Evolutionary conservation across 2,113 vertebrate genomes (phyloP), one percentile per base, ranked within the genome.

Genomic region (Crocuta crocuta): DNA sequence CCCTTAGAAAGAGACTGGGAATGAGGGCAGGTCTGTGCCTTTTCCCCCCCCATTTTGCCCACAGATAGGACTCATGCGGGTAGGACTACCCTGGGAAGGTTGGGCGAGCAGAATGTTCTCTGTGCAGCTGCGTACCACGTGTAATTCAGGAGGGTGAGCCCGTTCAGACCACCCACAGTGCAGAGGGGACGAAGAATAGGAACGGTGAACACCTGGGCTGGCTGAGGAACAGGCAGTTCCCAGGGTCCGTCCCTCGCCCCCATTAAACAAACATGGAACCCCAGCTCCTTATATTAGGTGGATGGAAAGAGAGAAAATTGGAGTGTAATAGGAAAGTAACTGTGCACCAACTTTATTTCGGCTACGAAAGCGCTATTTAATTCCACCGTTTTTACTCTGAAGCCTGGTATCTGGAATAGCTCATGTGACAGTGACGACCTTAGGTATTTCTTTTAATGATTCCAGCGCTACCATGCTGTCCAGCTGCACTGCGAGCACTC

Each of bases 371-470:
- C 61, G 94, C 91, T 98, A 98, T 98, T 99, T 98, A 98, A 98
- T 98, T 98, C 98, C 97, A 98, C 98, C 96, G 97, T 97, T 98
- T 97, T 97, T 50, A 53, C 98, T 98, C 98, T 76, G 96, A 97
- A 98, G 97, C 98, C 96, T 68, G 78, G 91, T 94, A 96, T 98
- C 98, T 98, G 98, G 98, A 98, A 97, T 95, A 97, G 97, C 97
- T 98, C 98, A 98, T 95, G 97, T 97, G 96, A 97, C 95, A 96
- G 88, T 68, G 97, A 98, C 1, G 86, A 99, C 98, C 98, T 97
- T 94, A 93, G 98, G 97, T 98, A 98, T 99, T 99, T 98, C 97
- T 98, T 98, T 98, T 99, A 98, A 99, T 99, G 99, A 98, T 98
- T 98, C 97, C 95, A 89, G 82, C 61, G 97, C 97, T 99, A 98